Percentiles rank a stretch among this genome's conserved stretches.
Conservation (phyloP, 2,113 vertebrate species). For the Cynopterus brachyotis region DNA sequence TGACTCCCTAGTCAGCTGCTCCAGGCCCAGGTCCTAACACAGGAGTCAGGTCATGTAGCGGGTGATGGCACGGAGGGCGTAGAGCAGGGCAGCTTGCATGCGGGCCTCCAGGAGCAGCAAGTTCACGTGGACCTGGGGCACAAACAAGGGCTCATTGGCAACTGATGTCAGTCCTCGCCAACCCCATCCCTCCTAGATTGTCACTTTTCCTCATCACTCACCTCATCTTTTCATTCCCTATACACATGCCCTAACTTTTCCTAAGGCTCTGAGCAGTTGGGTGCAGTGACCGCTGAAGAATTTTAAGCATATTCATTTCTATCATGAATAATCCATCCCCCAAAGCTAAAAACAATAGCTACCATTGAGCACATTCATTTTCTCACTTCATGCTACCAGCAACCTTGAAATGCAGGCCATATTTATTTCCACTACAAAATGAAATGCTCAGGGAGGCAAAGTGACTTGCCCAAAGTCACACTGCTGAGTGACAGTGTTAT, state of each 20-base stretch:
- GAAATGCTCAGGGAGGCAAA: background rate
- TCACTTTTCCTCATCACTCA: background rate
- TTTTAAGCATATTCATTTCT: background rate
- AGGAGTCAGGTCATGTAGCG: conserved; percentile 87
- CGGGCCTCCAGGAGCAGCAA: conserved; percentile 94
- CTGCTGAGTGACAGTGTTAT: background rate
- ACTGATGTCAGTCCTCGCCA: background rate
- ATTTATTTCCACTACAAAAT: background rate
- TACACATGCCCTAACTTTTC: background rate
- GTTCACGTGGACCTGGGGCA: conserved; percentile 92
- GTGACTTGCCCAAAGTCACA: background rate
- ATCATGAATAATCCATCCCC: background rate
- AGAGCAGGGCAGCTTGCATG: conserved; percentile 95
- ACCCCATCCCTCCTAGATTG: background rate
- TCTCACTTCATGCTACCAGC: background rate
- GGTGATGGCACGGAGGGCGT: conserved; percentile 91
- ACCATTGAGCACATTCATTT: background rate
- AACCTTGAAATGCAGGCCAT: background rate
- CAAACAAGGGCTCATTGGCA: background rate
- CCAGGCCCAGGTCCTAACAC: background rate
- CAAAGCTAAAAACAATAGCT: background rate
- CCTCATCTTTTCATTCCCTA: background rate
- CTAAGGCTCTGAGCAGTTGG: background rate
- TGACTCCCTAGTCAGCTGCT: conserved; percentile 16
- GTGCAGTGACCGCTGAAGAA: background rate